A percentile compares a stretch with the other conserved stretches of the same genome.
Evolutionary conservation across 2,113 vertebrate species (phyloP).

Genomic region (Epinephelus cyanopodus): DNA sequence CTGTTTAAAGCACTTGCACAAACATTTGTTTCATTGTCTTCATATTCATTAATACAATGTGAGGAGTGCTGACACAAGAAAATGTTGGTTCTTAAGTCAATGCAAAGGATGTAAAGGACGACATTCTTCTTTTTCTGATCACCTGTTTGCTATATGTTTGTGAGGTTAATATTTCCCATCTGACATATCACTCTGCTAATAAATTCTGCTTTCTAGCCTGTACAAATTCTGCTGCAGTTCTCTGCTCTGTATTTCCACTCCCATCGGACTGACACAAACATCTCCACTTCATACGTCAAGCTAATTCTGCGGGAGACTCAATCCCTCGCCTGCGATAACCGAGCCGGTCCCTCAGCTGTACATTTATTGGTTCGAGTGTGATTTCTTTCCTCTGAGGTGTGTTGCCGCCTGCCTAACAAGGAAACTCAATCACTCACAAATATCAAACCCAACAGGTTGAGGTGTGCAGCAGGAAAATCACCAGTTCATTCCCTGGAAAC

Average conservation of each 20-base stretch:
- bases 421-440: conserved; percentile 73
- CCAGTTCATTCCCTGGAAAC: conserved; percentile 40
- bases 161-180: conserved; percentile 13
- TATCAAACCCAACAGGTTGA: conserved; percentile 66
- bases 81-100: not conserved
- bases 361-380: conserved; percentile 46
- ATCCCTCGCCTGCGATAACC: conserved; percentile 35
- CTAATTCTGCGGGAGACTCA: conserved; percentile 42
- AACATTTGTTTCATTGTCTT: not conserved
- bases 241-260: conserved; percentile 28
- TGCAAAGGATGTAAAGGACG: not conserved
- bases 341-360: conserved; percentile 31
- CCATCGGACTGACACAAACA: conserved; percentile 26
- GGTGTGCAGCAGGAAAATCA: conserved; percentile 43
- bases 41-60: not conserved
- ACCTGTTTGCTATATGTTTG: not conserved
- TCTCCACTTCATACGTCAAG: conserved; percentile 40
- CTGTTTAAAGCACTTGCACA: not conserved
- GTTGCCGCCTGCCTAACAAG: conserved; percentile 35
- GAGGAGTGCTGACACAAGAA: too few species aligned
- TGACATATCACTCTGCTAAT: conserved; percentile 2
- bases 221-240: conserved; percentile 26
- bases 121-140: not conserved
- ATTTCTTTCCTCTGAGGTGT: conserved; percentile 34
- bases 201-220: conserved; percentile 11